Conservation (phyloP, 2,888 invertebrate genomes). For the Mythimna vitellina region DNA sequence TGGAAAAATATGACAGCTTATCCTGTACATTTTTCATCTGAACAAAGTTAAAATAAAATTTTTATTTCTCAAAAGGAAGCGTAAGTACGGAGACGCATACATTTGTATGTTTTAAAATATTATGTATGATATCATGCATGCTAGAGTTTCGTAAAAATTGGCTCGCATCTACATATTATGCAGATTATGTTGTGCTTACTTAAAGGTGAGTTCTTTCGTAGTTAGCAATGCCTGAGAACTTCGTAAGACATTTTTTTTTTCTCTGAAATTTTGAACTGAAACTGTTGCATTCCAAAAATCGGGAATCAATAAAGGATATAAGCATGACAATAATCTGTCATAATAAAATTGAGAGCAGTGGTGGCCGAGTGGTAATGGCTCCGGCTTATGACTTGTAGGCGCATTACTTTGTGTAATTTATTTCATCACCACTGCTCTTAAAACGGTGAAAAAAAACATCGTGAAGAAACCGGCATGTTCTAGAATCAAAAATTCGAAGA, state of each 20-base stretch:
- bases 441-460: no score
- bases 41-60: slow-evolving; percentile 47
- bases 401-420: no score
- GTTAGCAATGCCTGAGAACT: not conserved
- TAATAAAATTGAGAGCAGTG: no score
- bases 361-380: no score
- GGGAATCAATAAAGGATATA: not conserved
- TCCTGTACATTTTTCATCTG: slow-evolving; percentile 60
- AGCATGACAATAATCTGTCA: no score
- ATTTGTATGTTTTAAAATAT: slow-evolving; percentile 70
- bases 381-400: no score
- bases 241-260: not conserved
- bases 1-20: slow-evolving; percentile 56
- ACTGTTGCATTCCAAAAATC: not conserved
- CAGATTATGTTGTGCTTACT: slow-evolving; percentile 73
- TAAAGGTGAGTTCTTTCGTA: slow-evolving; percentile 48
- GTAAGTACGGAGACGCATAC: slow-evolving; percentile 63
- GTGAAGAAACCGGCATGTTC: no score
- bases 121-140: slow-evolving; percentile 63
- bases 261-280: not conserved
- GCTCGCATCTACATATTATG: slow-evolving; percentile 81
- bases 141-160: slow-evolving; percentile 72
- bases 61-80: slow-evolving; percentile 58
- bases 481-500: no score
- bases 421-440: no score